A percentile compares a stretch with the other conserved stretches of the same genome.
Evolutionary conservation across 2,888 invertebrate genomes (phyloP).

Genomic region (Tanytarsus gracilentus): DNA sequence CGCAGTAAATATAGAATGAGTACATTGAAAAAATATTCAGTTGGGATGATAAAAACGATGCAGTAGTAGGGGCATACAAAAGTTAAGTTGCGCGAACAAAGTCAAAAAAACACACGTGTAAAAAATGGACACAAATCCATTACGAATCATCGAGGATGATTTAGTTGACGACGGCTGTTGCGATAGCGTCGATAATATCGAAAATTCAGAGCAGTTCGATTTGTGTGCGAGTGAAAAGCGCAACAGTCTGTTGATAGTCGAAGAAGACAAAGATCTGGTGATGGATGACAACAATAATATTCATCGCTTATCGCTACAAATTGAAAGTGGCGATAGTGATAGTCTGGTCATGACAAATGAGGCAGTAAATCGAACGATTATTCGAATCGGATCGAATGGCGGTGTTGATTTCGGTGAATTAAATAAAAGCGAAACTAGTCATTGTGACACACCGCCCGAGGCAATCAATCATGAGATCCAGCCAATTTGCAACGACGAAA

Average conservation of each 20-base stretch:
- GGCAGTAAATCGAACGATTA: constrained; percentile 23
- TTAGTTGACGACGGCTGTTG: constrained; percentile 37
- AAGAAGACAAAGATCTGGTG: constrained; percentile 18
- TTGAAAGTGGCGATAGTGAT: constrained; percentile 13
- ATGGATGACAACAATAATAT: constrained; percentile 14
- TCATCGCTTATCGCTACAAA: constrained; percentile 17
- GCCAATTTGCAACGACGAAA: background rate
- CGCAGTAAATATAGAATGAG: too few relatives aligned
- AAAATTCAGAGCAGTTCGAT: constrained; percentile 25
- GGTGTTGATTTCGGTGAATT: constrained; percentile 10
- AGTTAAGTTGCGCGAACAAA: background rate
- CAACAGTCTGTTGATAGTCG: constrained; percentile 18
- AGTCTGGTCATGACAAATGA: constrained; percentile 22
- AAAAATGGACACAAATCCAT: constrained; percentile 12
- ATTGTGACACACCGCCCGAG: background rate
- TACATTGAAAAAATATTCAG: too few relatives aligned
- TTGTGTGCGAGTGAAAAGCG: background rate
- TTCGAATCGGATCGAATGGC: constrained; percentile 18
- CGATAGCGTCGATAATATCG: constrained; percentile 37
- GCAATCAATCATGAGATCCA: constrained; percentile 12
- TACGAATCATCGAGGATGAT: constrained; percentile 16
- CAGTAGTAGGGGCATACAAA: too few relatives aligned
- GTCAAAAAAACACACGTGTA: constrained; percentile 29
- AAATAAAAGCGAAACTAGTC: background rate
- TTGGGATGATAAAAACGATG: too few relatives aligned